A percentile compares a stretch with the other conserved stretches of the same genome.
These are phyloP conservation scores for Muschampia plurimacula DNA, from an alignment of 2,888 invertebrate species.

Conservation along the genomic window DNA sequence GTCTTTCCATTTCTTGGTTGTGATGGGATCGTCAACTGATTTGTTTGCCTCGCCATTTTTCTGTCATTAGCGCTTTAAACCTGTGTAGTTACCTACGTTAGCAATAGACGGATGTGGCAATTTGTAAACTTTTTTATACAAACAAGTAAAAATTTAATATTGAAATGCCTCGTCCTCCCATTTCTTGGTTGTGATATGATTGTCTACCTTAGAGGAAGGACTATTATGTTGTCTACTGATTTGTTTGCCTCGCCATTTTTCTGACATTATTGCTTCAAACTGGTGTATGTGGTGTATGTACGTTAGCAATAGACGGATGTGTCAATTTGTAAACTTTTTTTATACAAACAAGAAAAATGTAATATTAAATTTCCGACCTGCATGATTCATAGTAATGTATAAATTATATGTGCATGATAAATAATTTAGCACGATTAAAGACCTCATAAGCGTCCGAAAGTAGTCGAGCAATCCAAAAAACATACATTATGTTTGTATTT, in stretches of 20 bases:
- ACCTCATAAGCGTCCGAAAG: too few species aligned
- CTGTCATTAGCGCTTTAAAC: not conserved
- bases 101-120: not conserved
- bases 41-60: slow-evolving; percentile 22
- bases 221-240: slow-evolving; percentile 21
- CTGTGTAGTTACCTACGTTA: not conserved
- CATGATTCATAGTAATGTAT: too few species aligned
- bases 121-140: not conserved
- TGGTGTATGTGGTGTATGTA: not conserved
- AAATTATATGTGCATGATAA: too few species aligned
- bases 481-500: too few species aligned
- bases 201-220: too few species aligned
- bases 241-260: slow-evolving; percentile 22
- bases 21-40: slow-evolving; percentile 22
- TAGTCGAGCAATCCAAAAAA: too few species aligned
- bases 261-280: not conserved
- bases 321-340: not conserved
- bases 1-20: slow-evolving; percentile 32
- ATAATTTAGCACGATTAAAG: too few species aligned
- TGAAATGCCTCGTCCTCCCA: slow-evolving; percentile 34
- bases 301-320: not conserved
- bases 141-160: too few species aligned
- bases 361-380: too few species aligned
- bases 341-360: too few species aligned
- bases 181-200: slow-evolving; percentile 29